Evolutionary conservation across 1,140 invertebrate species (phyloP).

Genomic region (Cydia splendana): DNA sequence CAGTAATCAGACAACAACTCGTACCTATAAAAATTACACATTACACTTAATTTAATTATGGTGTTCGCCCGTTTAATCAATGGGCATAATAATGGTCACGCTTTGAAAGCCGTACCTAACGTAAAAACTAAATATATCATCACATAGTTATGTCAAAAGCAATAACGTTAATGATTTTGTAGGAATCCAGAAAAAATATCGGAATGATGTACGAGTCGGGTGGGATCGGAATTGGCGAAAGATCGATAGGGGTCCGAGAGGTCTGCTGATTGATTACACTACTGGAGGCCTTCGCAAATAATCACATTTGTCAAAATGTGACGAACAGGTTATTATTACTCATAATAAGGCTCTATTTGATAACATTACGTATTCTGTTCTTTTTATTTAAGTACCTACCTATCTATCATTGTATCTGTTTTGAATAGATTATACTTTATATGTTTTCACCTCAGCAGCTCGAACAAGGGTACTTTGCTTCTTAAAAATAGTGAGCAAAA

Average conservation of each 20-base stretch:
- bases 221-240: slow-evolving; percentile 29
- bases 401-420: too few species aligned
- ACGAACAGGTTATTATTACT: slow-evolving; percentile 18
- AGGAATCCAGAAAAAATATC: neutral
- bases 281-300: slow-evolving; percentile 29
- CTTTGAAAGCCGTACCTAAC: too few species aligned
- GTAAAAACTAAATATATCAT: neutral
- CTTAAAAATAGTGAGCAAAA: too few species aligned
- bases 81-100: too few species aligned
- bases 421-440: too few species aligned
- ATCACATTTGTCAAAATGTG: slow-evolving; percentile 30
- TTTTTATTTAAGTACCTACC: too few species aligned
- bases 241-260: slow-evolving; percentile 32
- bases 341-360: neutral
- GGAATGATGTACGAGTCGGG: slow-evolving; percentile 26
- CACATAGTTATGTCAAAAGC: neutral
- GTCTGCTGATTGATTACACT: slow-evolving; percentile 31
- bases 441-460: too few species aligned
- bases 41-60: too few species aligned
- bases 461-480: too few species aligned
- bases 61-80: too few species aligned
- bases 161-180: slow-evolving; percentile 24
- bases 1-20: too few species aligned
- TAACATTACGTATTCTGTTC: neutral
- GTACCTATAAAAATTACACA: too few species aligned